phyloP scores from a whole-genome alignment of 2,888 invertebrate species.

The Synanthedon vespiformis region DNA sequence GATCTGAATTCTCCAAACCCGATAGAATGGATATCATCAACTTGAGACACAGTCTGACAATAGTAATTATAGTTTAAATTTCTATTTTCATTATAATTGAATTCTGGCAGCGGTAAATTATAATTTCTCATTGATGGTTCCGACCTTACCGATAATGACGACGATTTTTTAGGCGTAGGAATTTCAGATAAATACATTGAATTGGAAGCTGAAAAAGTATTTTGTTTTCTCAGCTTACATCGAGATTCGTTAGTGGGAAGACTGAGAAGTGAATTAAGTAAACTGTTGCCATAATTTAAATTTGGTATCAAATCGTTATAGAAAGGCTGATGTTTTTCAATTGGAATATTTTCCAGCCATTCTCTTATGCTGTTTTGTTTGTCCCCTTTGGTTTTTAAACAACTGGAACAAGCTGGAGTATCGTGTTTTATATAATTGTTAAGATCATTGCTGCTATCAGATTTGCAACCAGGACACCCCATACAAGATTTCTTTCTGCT shows the following conservation, averaged over 20 bases:
- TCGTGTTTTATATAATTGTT: constrained; percentile 55
- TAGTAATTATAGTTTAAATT: constrained; percentile 27
- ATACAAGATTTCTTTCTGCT: constrained; percentile 71
- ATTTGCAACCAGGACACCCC: constrained; percentile 76
- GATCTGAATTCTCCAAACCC: constrained; percentile 30
- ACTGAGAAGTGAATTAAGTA: constrained; percentile 44
- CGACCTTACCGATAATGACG: constrained; percentile 53
- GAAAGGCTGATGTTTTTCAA: constrained; percentile 32
- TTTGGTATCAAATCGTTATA: constrained; percentile 33
- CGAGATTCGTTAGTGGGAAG: constrained; percentile 33
- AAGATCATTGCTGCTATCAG: constrained; percentile 30
- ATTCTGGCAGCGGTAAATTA: constrained; percentile 54
- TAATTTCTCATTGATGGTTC: constrained; percentile 51
- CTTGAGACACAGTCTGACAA: constrained; percentile 37
- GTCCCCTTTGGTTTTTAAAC: constrained; percentile 71
- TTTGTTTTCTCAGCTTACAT: constrained; percentile 42
- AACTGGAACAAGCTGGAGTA: constrained; percentile 63
- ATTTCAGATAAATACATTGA: constrained; percentile 31
- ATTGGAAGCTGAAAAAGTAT: constrained; percentile 42
- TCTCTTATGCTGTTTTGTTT: constrained; percentile 80
- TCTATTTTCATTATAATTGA: constrained; percentile 25
- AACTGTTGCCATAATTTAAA: constrained; percentile 22
- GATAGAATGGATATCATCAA: constrained; percentile 42
- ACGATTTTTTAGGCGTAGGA: constrained; percentile 30
- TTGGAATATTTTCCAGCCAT: constrained; percentile 81